Evolutionary conservation across 2,113 vertebrate species (phyloP).

Genomic region (Amazona vittata): DNA sequence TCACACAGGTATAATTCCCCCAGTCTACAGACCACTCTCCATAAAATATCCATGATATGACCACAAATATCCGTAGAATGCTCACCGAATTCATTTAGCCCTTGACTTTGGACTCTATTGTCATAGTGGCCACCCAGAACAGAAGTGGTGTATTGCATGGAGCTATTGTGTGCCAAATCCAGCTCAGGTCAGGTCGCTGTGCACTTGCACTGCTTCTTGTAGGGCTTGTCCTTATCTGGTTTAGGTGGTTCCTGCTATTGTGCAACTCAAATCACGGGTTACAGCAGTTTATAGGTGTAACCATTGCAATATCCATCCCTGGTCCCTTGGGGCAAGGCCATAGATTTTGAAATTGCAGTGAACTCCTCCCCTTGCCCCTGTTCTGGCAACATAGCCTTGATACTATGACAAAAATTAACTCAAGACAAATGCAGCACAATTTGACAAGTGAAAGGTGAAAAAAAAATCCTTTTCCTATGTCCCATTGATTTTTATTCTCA

Average conservation of each 20-base stretch:
- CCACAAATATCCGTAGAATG: neutral
- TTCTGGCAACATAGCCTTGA: neutral
- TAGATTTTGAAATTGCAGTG: neutral
- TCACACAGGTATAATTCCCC: neutral
- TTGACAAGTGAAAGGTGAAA: fast-evolving
- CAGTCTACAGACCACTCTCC: neutral
- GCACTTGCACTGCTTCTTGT: neutral
- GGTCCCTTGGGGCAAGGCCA: neutral
- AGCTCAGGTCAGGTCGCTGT: neutral
- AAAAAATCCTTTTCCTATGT: neutral
- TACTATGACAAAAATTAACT: neutral
- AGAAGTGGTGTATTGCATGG: neutral
- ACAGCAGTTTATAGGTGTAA: neutral
- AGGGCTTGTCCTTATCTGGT: neutral
- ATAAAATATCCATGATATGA: neutral
- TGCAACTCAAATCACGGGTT: neutral
- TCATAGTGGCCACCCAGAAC: neutral
- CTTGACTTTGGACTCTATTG: neutral
- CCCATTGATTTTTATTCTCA: neutral
- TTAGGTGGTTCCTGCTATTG: neutral
- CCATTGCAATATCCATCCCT: neutral
- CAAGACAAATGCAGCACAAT: neutral
- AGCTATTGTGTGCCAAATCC: neutral
- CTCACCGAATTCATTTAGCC: neutral
- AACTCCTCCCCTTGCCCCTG: neutral